phyloP scores from a whole-genome alignment of 2,113 vertebrate genomes.

The Percopsis transmontana region DNA sequence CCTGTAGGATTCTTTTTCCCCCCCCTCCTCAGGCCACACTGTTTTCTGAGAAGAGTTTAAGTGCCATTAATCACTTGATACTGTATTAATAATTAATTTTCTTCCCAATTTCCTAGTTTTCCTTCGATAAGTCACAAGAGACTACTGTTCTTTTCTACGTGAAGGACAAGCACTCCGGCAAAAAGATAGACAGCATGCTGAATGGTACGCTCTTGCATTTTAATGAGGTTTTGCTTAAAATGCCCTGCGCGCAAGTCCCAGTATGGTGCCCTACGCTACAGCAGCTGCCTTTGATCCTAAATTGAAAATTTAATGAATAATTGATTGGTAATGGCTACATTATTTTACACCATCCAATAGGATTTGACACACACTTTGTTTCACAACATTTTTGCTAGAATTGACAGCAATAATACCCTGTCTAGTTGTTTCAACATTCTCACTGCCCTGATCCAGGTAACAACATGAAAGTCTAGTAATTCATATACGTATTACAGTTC shows the following conservation, averaged over 20 bases:
- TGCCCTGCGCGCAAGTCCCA: conserved; percentile 23
- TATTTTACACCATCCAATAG: background rate
- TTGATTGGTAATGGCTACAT: conserved; percentile 19
- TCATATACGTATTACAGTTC: background rate
- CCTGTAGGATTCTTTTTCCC: conserved; percentile 31
- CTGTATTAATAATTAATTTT: conserved; percentile 65
- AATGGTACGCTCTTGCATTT: conserved; percentile 82
- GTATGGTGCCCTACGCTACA: conserved; percentile 4
- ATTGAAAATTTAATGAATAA: conserved; percentile 20
- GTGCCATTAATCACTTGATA: conserved; percentile 63
- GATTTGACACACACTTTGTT: conserved; percentile 16
- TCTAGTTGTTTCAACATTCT: conserved; percentile 3
- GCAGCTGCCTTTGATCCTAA: conserved; percentile 25
- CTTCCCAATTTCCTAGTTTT: conserved; percentile 77
- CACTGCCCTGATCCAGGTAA: background rate
- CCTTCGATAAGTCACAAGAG: conserved; percentile 83
- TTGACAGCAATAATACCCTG: background rate
- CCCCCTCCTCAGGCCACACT: conserved; percentile 49
- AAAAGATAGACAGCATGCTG: conserved; percentile 91
- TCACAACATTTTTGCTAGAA: background rate
- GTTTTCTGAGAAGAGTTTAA: conserved; percentile 58
- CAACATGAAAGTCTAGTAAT: background rate
- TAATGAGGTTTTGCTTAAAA: conserved; percentile 41
- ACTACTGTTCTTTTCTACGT: conserved; percentile 85
- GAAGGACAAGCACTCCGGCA: conserved; percentile 78